Evolutionary conservation across 1,140 invertebrate species (phyloP), one percentile per base, ranked within the genome.

Genomic region (Maconellicoccus hirsutus): DNA sequence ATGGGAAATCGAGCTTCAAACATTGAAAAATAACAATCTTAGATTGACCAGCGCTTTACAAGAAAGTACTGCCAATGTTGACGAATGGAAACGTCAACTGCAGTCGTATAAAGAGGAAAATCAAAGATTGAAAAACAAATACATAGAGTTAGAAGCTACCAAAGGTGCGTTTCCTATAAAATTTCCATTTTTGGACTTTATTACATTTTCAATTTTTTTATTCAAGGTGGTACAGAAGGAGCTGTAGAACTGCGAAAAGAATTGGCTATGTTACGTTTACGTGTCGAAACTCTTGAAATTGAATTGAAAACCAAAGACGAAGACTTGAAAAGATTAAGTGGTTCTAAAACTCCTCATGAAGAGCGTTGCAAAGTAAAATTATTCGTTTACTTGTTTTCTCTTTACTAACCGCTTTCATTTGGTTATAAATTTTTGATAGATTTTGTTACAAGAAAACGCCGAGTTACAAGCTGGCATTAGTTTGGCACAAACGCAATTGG

Each of bases 41-140:
- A 86, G 94, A 76, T 82, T 98, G 76, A 98, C 95, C 8, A 93
- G 92, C 76, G 95, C 95, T 10, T 83, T 98, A 69, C 95, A 98
- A 81, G 96, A 98, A 81, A 96, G 92, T 74, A 98, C 94, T 26
- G 91, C 94, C 52, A 98, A 98, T 82, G 95, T 98, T 7, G 95
- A 98, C 77, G 94, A 98, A 79, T 98, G 96, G 96, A 98, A 98
- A 82, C 86, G 93, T 75, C 95, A 98, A 78, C 83, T 98, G 71
- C 94, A 96, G 75, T 89, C 91, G 39, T 95, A 97, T 77, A 95
- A 97, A 82, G 95, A 98, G 77, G 95, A 98, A 80, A 96, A 96
- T 82, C 86, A 89, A 70, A 84, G 91, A 72, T 86, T 97, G 74
- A 94, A 95, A 81, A 87, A 86, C 63, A 87, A 86, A 76, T 86